Evolutionary conservation across 2,888 invertebrate genomes (phyloP), one percentile per base, ranked within the genome.

Genomic region (Tetranychus piercei): DNA sequence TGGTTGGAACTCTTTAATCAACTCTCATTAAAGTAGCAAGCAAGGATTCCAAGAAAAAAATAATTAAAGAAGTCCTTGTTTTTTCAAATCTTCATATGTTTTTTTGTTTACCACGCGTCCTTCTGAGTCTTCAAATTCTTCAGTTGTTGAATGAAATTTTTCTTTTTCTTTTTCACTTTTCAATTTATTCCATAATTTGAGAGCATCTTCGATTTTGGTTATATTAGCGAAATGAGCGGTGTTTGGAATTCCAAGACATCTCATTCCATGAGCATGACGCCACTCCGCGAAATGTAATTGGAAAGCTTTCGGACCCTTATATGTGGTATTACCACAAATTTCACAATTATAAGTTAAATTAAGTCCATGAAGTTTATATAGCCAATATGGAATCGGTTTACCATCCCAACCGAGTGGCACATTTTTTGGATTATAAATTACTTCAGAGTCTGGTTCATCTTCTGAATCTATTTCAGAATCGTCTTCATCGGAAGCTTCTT

Each of bases 171-270:
- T 99, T 81, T 92, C 92, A 9, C 89, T 87, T 82, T 96, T 96
- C 20, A 99, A 86, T 84, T 96, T 96, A 81, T 96, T 94, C 97
- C 99, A 99, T 77, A 99, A 84, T 66, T 94, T 92, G 73, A 97
- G 86, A 0, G 97, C 97, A 83, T 97, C 97, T 83, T 96, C 96
- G 80, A 97, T 97, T 82, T 94, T 93, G 0, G 97, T 99, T 65
- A 99, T 97, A 83, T 99, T 99, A 0, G 99, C 97, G 84, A 99
- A 99, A 85, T 99, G 99, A 1, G 99, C 97, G 0, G 99, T 99
- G 83, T 99, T 99, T 0, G 99, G 99, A 79, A 99, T 99, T 7
- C 97, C 97, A 20, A 99, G 86, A 82, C 99, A 99, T 34, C 96
- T 86, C 97, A 99, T 99, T 64, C 97, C 97, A 80, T 88, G 87